phyloP scores from a whole-genome alignment of 1,140 invertebrate genomes.

The Zaprionus africanus region DNA sequence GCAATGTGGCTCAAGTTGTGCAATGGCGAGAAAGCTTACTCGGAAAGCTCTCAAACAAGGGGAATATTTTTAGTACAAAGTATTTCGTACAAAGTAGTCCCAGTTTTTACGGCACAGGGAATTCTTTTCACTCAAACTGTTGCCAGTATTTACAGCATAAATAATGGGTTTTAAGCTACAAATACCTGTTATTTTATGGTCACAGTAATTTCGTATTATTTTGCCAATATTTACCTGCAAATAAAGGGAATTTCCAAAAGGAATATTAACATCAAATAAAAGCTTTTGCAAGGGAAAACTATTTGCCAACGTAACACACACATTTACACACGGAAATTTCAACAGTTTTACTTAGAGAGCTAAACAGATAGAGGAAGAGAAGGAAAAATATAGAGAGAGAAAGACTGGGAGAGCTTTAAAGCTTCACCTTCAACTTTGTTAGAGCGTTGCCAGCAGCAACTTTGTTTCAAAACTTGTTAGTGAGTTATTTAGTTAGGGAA shows the following conservation, averaged over 20 bases:
- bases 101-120: slow-evolving; percentile 26
- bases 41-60: slow-evolving; percentile 11
- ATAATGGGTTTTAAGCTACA: slow-evolving; percentile 18
- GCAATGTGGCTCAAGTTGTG: slow-evolving; percentile 28
- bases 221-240: slow-evolving; percentile 73
- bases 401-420: slow-evolving; percentile 10
- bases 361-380: not conserved
- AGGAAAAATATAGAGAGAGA: slow-evolving; percentile 17
- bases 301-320: slow-evolving; percentile 41
- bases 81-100: slow-evolving; percentile 20
- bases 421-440: slow-evolving; percentile 45
- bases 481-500: slow-evolving; percentile 7
- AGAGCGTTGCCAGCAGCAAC: slow-evolving; percentile 52
- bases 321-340: slow-evolving; percentile 45
- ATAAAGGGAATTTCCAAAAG: slow-evolving; percentile 49
- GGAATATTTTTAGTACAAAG: not conserved
- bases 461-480: slow-evolving; percentile 14
- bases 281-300: slow-evolving; percentile 26
- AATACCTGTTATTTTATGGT: slow-evolving; percentile 48
- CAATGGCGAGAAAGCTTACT: not conserved
- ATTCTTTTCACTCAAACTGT: not conserved
- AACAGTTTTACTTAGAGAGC: slow-evolving; percentile 17
- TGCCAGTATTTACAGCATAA: slow-evolving; percentile 26
- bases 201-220: slow-evolving; percentile 7
- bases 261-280: slow-evolving; percentile 5